These are phyloP conservation scores for Ectemnius continuus DNA, from an alignment of 2,888 invertebrate species.

Conservation along the genomic window DNA sequence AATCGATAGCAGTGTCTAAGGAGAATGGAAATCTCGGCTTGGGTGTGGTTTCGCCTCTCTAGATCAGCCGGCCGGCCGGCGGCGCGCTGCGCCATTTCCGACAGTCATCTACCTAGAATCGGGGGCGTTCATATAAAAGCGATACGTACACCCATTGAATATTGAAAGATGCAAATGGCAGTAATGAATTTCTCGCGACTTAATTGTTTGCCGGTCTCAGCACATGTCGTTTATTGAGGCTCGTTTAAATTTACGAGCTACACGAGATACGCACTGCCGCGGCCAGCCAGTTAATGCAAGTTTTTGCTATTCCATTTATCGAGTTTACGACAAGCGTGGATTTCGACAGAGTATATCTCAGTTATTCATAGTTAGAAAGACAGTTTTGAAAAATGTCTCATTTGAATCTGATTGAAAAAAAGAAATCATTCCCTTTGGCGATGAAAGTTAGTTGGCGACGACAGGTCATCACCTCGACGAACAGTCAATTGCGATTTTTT, in stretches of 20 bases:
- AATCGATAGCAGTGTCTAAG: background rate
- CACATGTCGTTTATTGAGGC: no score
- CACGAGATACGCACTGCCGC: no score
- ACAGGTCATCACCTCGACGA: constrained; percentile 41
- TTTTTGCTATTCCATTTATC: no score
- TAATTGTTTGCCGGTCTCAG: background rate
- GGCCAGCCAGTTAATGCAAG: no score
- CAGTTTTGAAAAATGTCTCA: background rate
- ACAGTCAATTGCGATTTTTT: constrained; percentile 24
- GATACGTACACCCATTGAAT: background rate
- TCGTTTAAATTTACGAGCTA: no score
- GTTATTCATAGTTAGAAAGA: no score
- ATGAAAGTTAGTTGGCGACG: constrained; percentile 7
- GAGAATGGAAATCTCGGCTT: background rate
- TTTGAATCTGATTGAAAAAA: background rate
- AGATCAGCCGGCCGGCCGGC: no score
- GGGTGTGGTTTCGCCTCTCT: background rate
- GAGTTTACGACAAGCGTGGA: no score
- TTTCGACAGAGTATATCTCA: no score
- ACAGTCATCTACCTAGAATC: background rate
- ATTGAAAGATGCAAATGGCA: constrained; percentile 3
- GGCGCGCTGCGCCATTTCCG: background rate
- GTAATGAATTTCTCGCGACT: constrained; percentile 12
- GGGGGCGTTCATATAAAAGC: constrained; percentile 3
- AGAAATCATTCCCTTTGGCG: background rate